Base-by-base conservation (phyloP, 2,888 invertebrate species). In the Homarus gammarus region DNA sequence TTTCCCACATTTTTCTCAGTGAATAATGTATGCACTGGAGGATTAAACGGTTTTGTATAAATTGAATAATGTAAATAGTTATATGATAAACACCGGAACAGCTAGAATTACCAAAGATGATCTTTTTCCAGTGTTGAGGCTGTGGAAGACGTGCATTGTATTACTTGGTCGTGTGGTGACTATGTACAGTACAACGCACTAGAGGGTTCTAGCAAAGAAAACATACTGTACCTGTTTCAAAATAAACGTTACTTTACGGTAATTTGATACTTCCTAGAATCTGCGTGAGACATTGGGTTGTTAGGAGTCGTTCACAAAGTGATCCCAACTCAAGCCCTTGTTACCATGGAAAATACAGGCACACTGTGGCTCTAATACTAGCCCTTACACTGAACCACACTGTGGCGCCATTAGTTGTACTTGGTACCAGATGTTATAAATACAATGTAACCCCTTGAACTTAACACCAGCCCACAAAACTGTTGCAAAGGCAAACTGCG, bases 101-200 rank as follows among this genome's bases (percentile, higher is more conserved):
- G 64, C 64, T 64, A 64, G 64, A 64, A 64, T 27, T 64, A 64
- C 64, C 64, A 64, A 64, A 64, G 64, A 64, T 64, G 27, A 64
- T 22, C 6, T 8, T 27, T 64, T 5, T 6, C 64, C 64, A 6
- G 31, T 8, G 27, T 22, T 27, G 27, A 64, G 64, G 15, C 18
- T 27, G 27, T 56, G 56, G 56, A 22, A 18, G 56, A 56, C 18
- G 56, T 10, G 18, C n/a, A n/a, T n/a, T n/a, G n/a, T n/a, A n/a
- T n/a, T n/a, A n/a, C n/a, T n/a, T n/a, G n/a, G n/a, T n/a, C n/a
- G n/a, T n/a, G n/a, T n/a, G n/a, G n/a, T n/a, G n/a, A n/a, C n/a
- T n/a, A n/a, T n/a, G n/a, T n/a, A n/a, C n/a, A n/a, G n/a, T n/a
- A n/a, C n/a, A n/a, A n/a, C n/a, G n/a, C n/a, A n/a, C n/a, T n/a